phyloP scores from a whole-genome alignment of 2,888 invertebrate species.

The Scelioninae gen. 2 region DNA sequence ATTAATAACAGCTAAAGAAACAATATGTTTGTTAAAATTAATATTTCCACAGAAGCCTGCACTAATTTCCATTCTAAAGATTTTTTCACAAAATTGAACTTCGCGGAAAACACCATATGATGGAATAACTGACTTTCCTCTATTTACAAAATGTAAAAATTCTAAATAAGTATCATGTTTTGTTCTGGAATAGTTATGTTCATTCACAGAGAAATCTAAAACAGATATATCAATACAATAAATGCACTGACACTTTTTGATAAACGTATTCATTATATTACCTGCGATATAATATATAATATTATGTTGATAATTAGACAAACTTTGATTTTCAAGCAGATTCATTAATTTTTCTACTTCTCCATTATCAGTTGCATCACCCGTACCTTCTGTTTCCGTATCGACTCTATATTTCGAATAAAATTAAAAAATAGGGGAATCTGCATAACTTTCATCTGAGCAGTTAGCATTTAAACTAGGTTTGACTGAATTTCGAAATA shows the following conservation, averaged over 20 bases:
- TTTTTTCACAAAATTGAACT: slow-evolving; percentile 17
- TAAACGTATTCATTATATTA: slow-evolving; percentile 7
- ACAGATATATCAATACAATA: neutral
- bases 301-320: slow-evolving; percentile 23
- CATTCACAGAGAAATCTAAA: neutral
- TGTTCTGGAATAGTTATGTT: neutral
- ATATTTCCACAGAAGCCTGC: neutral
- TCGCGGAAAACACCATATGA: slow-evolving; percentile 4
- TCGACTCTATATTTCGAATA: neutral
- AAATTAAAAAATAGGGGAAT: slow-evolving; percentile 14
- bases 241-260: slow-evolving; percentile 1
- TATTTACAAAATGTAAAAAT: slow-evolving; percentile 21
- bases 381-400: neutral
- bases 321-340: neutral
- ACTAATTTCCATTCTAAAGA: slow-evolving; percentile 9
- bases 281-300: slow-evolving; percentile 29
- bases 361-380: neutral
- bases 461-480: slow-evolving; percentile 11
- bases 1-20: neutral
- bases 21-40: slow-evolving; percentile 15
- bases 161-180: neutral
- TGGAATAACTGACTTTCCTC: slow-evolving; percentile 9
- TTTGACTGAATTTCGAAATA: slow-evolving; percentile 60
- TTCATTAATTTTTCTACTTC: neutral
- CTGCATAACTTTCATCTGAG: neutral